Conservation (phyloP, 2,797 vertebrate species). For the Tenualosa ilisha region DNA sequence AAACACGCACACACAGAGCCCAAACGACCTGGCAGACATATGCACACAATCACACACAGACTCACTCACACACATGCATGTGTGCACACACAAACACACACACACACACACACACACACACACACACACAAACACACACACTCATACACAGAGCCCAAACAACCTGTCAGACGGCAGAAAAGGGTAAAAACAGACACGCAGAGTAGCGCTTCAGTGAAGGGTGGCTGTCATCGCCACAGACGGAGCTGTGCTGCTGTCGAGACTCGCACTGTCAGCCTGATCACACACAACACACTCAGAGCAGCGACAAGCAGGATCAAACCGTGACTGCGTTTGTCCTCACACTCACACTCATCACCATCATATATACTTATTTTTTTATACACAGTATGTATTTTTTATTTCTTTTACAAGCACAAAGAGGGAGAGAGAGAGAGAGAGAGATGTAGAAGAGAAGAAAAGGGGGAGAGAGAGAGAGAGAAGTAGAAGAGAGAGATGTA, state of each 20-base stretch:
- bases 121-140: background rate
- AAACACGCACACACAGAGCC: background rate
- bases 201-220: background rate
- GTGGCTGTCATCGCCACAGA: background rate
- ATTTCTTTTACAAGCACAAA: background rate
- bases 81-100: constrained; percentile 1
- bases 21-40: no score
- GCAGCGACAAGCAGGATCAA: constrained; percentile 17
- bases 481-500: no score
- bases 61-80: background rate
- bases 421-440: background rate
- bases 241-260: background rate
- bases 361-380: background rate
- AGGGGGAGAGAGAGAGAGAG: background rate
- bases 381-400: background rate
- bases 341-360: background rate
- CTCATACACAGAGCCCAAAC: background rate
- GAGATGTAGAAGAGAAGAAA: no score
- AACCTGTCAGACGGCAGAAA: background rate
- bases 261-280: background rate
- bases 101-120: background rate
- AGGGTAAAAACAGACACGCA: background rate
- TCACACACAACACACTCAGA: background rate
- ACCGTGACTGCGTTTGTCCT: background rate
- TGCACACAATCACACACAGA: background rate